phyloP scores from a whole-genome alignment of 2,888 invertebrate species.

The Schizotus pectinicornis region DNA sequence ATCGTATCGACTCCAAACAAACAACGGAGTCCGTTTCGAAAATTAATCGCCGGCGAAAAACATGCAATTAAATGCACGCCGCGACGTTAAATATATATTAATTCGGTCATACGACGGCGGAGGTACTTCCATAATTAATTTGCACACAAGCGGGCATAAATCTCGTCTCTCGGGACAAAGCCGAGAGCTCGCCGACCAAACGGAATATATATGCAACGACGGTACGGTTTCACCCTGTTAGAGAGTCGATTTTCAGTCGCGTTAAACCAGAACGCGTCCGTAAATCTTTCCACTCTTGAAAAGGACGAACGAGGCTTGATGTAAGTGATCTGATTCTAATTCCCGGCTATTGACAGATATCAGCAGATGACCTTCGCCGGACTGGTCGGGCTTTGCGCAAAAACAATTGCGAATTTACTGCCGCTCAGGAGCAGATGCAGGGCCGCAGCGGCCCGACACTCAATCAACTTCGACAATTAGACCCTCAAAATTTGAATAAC shows the following conservation, averaged over 20 bases:
- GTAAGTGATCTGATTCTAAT: conserved; percentile 22
- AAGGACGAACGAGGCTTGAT: neutral
- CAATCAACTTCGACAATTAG: no score
- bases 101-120: conserved; percentile 34
- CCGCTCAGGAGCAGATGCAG: no score
- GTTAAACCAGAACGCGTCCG: neutral
- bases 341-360: conserved; percentile 20
- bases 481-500: no score
- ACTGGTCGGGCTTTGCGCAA: conserved; percentile 14
- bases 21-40: neutral
- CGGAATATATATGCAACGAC: conserved; percentile 28
- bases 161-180: conserved; percentile 31
- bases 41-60: conserved; percentile 6
- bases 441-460: no score
- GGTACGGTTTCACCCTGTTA: neutral
- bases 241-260: conserved; percentile 5
- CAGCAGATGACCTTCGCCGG: conserved; percentile 14
- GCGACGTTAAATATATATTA: conserved; percentile 27
- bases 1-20: conserved; percentile 1
- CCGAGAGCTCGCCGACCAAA: conserved; percentile 27
- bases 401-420: conserved; percentile 12
- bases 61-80: conserved; percentile 29
- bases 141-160: conserved; percentile 44
- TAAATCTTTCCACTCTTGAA: conserved; percentile 6
- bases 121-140: conserved; percentile 44